A percentile compares a stretch with the other conserved stretches of the same genome.
phyloP scores from a whole-genome alignment of 2,888 invertebrate genomes.

The Ephialtes manifestator region DNA sequence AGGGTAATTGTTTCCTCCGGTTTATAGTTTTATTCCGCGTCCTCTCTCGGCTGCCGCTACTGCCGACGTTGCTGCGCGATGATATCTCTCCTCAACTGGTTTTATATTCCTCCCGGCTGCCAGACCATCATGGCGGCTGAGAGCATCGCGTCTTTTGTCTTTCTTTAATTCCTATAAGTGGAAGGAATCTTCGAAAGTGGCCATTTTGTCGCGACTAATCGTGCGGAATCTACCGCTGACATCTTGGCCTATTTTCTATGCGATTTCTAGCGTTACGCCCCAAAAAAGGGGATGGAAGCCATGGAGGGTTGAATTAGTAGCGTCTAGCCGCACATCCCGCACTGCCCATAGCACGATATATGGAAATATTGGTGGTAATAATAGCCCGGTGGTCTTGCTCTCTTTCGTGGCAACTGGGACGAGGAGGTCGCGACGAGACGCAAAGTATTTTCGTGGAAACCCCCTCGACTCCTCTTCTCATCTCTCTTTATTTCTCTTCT shows the following conservation, averaged over 20 bases:
- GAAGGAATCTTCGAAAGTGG: constrained; percentile 52
- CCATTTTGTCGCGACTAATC: constrained; percentile 69
- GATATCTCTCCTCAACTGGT: constrained; percentile 82
- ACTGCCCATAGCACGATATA: constrained; percentile 75
- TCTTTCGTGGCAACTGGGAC: constrained; percentile 62
- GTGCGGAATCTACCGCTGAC: constrained; percentile 60
- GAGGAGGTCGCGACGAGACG: constrained; percentile 74
- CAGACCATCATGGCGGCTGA: constrained; percentile 78
- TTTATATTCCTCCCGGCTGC: constrained; percentile 82
- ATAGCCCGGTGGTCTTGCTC: constrained; percentile 72
- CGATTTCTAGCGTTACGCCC: constrained; percentile 48
- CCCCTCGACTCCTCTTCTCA: constrained; percentile 62
- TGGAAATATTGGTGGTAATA: constrained; percentile 83
- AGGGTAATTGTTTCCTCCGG: constrained; percentile 85
- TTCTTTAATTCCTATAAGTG: constrained; percentile 52
- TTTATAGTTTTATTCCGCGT: constrained; percentile 85
- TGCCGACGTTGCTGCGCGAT: constrained; percentile 75
- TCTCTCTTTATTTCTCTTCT: background rate
- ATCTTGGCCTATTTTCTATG: constrained; percentile 45
- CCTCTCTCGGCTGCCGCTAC: constrained; percentile 61
- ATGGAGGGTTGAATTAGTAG: constrained; percentile 80
- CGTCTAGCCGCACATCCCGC: constrained; percentile 78
- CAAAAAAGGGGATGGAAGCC: constrained; percentile 10
- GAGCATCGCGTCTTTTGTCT: constrained; percentile 40
- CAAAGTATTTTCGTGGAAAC: constrained; percentile 84